phyloP scores from a whole-genome alignment of 2,113 vertebrate species.

The Amphiprion ocellaris region DNA sequence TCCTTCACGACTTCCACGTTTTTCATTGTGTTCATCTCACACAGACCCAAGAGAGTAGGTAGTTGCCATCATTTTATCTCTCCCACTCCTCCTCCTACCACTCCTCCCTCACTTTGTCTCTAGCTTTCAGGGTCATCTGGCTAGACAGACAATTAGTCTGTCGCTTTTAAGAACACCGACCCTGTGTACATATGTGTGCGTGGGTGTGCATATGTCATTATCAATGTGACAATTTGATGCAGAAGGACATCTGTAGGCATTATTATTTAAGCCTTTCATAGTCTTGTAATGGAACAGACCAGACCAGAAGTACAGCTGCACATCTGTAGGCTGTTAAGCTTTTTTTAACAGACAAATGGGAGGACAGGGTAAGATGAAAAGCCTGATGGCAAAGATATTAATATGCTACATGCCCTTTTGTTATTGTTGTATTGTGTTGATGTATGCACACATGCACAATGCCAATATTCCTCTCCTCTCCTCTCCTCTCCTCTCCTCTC shows the following conservation, averaged over 20 bases:
- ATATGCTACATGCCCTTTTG: conserved; percentile 22
- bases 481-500: not conserved
- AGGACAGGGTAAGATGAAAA: conserved; percentile 16
- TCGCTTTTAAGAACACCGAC: conserved; percentile 41
- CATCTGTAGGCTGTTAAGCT: conserved; percentile 11
- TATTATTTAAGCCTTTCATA: conserved; percentile 26
- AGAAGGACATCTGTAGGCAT: conserved; percentile 18
- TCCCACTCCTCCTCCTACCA: conserved; percentile 17
- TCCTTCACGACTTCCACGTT: conserved; percentile 5
- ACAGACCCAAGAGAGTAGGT: conserved; percentile 31
- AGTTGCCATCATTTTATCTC: conserved; percentile 62
- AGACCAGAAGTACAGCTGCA: conserved; percentile 22
- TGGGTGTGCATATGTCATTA: conserved; percentile 29
- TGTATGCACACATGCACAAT: conserved; percentile 10
- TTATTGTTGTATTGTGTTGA: conserved; percentile 24
- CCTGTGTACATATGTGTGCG: conserved; percentile 39
- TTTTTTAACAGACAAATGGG: conserved; percentile 1
- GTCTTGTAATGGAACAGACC: conserved; percentile 14
- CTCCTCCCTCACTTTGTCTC: conserved; percentile 46
- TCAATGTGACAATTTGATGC: conserved; percentile 21
- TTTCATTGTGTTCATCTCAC: conserved; percentile 19
- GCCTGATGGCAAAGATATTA: conserved; percentile 25
- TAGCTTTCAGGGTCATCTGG: conserved; percentile 74
- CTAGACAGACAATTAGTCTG: conserved; percentile 75
- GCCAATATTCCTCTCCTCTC: not conserved